phyloP scores from a whole-genome alignment of 2,113 vertebrate genomes.

The Amblyopsis rosae region DNA sequence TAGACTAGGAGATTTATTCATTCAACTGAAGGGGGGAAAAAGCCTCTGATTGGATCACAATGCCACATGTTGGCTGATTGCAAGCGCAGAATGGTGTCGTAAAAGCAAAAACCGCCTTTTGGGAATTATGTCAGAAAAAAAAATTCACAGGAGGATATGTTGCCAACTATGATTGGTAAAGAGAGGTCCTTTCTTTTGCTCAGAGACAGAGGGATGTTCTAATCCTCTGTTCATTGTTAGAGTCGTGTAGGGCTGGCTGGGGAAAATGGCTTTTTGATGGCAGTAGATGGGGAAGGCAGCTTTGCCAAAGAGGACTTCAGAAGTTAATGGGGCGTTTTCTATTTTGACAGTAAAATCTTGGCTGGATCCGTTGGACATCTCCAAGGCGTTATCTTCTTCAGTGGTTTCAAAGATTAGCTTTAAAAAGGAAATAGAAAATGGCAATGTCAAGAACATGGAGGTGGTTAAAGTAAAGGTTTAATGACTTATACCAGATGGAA shows the following conservation, averaged over 20 bases:
- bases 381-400: conserved; percentile 68
- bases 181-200: conserved; percentile 53
- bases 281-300: conserved; percentile 62
- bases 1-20: conserved; percentile 70
- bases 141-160: conserved; percentile 63
- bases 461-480: conserved; percentile 70
- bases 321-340: conserved; percentile 74
- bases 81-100: conserved; percentile 61
- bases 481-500: conserved; percentile 67
- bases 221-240: conserved; percentile 76
- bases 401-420: conserved; percentile 71
- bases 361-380: conserved; percentile 60
- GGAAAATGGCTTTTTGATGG: conserved; percentile 76
- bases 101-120: conserved; percentile 65
- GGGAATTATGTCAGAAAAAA: conserved; percentile 70
- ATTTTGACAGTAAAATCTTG: conserved; percentile 73
- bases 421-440: conserved; percentile 60
- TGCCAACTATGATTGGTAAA: conserved; percentile 69
- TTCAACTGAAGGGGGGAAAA: conserved; percentile 49
- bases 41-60: conserved; percentile 70
- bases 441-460: conserved; percentile 67
- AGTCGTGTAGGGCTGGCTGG: conserved; percentile 67
- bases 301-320: conserved; percentile 72
- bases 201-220: conserved; percentile 69
- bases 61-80: conserved; percentile 73